Base-by-base conservation (phyloP, 2,888 invertebrate species). In the Anthrax anthrax region DNA sequence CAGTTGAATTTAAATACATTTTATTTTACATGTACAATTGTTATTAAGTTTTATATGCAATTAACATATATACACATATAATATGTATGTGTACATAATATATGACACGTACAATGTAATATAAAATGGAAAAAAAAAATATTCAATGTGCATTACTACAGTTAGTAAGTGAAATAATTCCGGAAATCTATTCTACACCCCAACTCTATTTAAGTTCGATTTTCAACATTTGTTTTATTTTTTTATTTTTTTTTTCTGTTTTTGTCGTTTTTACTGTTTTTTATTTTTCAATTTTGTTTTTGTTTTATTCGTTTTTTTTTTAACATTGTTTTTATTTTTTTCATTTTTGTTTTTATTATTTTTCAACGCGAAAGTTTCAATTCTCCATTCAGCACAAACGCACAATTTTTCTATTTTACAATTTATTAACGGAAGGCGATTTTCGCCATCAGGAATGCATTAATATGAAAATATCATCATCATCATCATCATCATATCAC, bases 381-480 rank as follows among this genome's bases (percentile, higher is more conserved):
- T 32, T 32, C 45, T 32, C 45, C 39, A 45, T 40, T 40, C 40
- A 45, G 18, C 27, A 36, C 36, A 19, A 45, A 45, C 45, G 45
- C 45, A 45, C 40, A 40, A 45, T 45, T 45, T 39, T 45, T 45
- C 13, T 45, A 45, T 45, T 45, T 45, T 34, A 36, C 45, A 45
- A 45, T 45, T 45, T 40, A 45, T 45, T 40, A 39, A 39, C 45
- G 45, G 45, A 45, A 45, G 45, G 45, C 45, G 40, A 45, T 45
- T 45, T 45, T 45, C 45, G 45, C 45, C 45, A 45, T 45, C 45
- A 45, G 45, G 23, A 23, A 23, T 23, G 23, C 23, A 23, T n/a
- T n/a, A n/a, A n/a, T n/a, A n/a, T n/a, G n/a, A n/a, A n/a, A n/a
- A n/a, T n/a, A n/a, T 23, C 23, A 23, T 23, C 23, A 23, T 6